Evolutionary conservation across 2,888 invertebrate species (phyloP).

Genomic region (Beris morrisii): DNA sequence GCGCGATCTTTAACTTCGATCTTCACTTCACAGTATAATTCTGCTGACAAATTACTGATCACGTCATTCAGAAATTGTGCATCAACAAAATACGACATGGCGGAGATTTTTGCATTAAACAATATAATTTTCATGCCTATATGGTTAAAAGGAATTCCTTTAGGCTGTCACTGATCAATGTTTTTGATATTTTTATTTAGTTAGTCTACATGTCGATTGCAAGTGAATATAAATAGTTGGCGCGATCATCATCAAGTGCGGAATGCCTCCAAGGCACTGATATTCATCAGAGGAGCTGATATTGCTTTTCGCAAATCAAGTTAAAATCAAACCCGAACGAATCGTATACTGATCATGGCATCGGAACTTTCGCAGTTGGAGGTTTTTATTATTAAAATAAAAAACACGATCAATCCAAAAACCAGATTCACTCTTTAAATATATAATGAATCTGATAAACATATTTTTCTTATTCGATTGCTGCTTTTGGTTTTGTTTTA

Average conservation of each 20-base stretch:
- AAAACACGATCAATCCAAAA: too few relatives aligned
- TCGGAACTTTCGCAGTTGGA: too few relatives aligned
- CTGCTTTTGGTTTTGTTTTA: too few relatives aligned
- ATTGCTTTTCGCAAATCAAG: too few relatives aligned
- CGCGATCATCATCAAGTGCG: too few relatives aligned
- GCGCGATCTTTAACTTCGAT: constrained; percentile 2
- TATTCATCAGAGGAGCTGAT: too few relatives aligned
- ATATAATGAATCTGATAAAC: constrained; percentile 28
- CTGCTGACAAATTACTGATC: constrained; percentile 30
- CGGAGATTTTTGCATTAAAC: constrained; percentile 27
- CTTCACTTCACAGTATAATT: constrained; percentile 12
- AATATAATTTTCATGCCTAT: constrained; percentile 28
- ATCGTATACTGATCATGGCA: too few relatives aligned
- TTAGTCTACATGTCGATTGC: too few relatives aligned
- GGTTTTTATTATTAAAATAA: too few relatives aligned
- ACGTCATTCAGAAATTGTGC: constrained; percentile 25
- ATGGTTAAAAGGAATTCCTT: constrained; percentile 23
- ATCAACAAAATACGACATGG: constrained; percentile 9
- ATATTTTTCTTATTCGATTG: constrained; percentile 11
- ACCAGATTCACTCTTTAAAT: not conserved
- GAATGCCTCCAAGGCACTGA: too few relatives aligned
- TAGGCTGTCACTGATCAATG: constrained; percentile 23
- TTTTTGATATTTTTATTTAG: constrained; percentile 29
- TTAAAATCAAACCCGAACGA: too few relatives aligned
- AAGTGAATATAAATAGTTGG: too few relatives aligned